Evolutionary conservation across 2,113 vertebrate species (phyloP).

Genomic region (Grammomys surdaster): DNA sequence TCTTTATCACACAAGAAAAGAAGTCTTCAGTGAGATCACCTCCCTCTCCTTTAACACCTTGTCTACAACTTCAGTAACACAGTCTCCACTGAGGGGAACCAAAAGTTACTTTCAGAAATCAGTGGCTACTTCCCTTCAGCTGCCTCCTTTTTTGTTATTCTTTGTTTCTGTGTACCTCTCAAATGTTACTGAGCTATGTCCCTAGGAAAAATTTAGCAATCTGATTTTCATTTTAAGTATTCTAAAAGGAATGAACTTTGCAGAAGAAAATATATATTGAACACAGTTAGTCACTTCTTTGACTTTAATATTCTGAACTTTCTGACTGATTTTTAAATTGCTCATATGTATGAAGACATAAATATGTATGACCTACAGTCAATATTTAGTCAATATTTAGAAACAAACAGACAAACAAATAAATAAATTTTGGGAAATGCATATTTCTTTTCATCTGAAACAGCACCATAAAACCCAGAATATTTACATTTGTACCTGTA

Average conservation of each 20-base stretch:
- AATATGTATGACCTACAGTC: neutral
- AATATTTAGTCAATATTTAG: neutral
- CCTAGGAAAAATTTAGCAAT: conserved; percentile 24
- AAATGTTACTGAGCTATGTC: neutral
- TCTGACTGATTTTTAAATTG: neutral
- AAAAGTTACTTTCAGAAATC: conserved; percentile 50
- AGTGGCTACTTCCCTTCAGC: neutral
- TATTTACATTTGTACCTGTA: neutral
- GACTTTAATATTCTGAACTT: neutral
- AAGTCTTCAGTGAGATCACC: neutral
- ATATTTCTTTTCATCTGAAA: neutral
- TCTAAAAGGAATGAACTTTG: neutral
- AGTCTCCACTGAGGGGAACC: conserved; percentile 45
- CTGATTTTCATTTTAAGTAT: conserved; percentile 36
- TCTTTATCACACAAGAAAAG: neutral
- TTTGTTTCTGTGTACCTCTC: neutral
- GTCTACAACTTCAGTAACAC: neutral
- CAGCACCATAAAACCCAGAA: too few relatives aligned
- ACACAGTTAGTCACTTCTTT: neutral
- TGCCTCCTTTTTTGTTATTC: neutral
- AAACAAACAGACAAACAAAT: neutral
- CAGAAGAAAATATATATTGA: neutral
- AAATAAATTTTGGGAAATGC: neutral
- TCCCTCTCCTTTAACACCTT: neutral
- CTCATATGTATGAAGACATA: neutral